These are phyloP conservation scores for Cacatua alba DNA, from an alignment of 2,113 vertebrate genomes.

Conservation along the genomic window DNA sequence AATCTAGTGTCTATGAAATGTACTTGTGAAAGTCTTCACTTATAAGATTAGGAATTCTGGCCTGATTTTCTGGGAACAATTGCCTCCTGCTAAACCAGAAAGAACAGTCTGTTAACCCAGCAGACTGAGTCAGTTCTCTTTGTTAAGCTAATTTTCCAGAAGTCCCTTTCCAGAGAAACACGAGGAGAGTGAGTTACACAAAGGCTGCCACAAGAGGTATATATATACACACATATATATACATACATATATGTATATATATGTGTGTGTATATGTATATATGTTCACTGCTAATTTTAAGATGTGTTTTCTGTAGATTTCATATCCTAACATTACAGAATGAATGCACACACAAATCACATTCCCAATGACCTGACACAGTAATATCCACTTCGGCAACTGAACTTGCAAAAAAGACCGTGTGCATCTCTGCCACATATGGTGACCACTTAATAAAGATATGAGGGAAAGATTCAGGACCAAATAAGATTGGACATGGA, in stretches of 20 bases:
- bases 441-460: neutral
- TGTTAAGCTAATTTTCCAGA: neutral
- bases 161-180: neutral
- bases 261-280: neutral
- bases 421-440: neutral
- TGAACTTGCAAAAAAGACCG: neutral
- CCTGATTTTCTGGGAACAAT: neutral
- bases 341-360: neutral
- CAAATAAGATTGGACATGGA: neutral
- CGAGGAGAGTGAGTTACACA: neutral
- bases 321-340: neutral
- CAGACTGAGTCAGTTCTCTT: neutral
- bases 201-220: accelerated
- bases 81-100: neutral
- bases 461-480: neutral
- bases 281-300: neutral
- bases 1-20: neutral
- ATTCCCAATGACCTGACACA: neutral
- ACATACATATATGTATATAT: too few relatives aligned
- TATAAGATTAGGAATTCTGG: neutral
- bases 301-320: neutral
- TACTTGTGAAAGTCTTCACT: neutral
- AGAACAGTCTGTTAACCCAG: neutral
- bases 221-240: too few relatives aligned
- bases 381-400: neutral